Base-by-base conservation (phyloP, 2,113 vertebrate genomes). In the Lipophrys pholis region DNA sequence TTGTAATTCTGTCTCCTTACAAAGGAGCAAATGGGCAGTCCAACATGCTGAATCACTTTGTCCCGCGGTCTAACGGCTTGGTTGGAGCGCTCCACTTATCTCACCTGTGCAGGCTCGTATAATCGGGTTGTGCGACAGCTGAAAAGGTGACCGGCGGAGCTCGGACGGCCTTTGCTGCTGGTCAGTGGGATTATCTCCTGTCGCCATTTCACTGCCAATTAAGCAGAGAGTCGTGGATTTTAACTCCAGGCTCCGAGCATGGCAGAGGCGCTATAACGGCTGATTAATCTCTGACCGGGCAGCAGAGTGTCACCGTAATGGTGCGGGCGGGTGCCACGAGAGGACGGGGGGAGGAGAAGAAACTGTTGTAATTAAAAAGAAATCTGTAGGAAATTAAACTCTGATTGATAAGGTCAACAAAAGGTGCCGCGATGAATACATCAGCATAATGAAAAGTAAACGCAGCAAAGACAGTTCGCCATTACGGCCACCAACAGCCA, bases 321-420 rank as follows among this genome's bases (percentile, higher is more conserved):
- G 41, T 7, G 75, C 73, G n/a, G 30, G 41, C 5, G 10, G 65
- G 78, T 36, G 40, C 9, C 43, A 55, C 49, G 6, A 0, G 12
- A 62, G 70, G 70, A 16, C 51, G 40, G 8, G 9, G 11, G 52
- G 36, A 57, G 70, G 64, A 75, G 83, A 45, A 80, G 76, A 80
- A 83, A 87, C 64, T 69, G 65, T 62, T 77, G 72, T 88, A 88
- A 91, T 92, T 90, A 91, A 88, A 89, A 91, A 83, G 16, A 86
- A 83, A 88, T 91, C 78, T 86, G 81, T 76, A 73, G 69, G 82
- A 91, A 89, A 91, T 92, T 85, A 87, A 92, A 90, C 82, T 82
- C 61, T 87, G 88, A 91, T 90, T 87, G 87, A 91, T 88, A 91
- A 89, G 86, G 89, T 92, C 90, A 91, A 90, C 84, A 76, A 78